Percentiles rank a stretch among this genome's conserved stretches.
Evolutionary conservation across 1,140 invertebrate genomes (phyloP).

Genomic region (Pinna nobilis): DNA sequence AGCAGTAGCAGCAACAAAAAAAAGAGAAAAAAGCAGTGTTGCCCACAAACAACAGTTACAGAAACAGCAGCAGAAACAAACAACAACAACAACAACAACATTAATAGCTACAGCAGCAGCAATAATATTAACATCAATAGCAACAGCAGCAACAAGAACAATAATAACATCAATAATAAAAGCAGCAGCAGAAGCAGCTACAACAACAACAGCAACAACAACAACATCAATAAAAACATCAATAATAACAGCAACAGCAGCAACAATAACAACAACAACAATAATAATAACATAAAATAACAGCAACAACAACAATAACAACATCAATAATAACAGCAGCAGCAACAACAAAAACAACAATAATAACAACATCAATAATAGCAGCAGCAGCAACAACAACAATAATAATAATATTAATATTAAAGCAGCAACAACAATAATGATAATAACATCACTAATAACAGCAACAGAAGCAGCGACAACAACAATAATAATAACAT

Average conservation of each 20-base stretch:
- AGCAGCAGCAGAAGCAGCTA: background rate
- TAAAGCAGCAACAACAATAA: background rate
- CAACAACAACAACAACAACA: background rate
- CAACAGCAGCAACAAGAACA: conserved; percentile 17
- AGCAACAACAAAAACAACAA: background rate
- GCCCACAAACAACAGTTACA: background rate
- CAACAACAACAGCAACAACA: background rate
- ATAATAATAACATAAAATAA: background rate
- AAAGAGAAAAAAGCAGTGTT: background rate
- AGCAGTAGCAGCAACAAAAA: background rate
- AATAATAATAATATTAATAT: background rate
- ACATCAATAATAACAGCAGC: background rate
- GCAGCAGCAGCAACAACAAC: background rate
- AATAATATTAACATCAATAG: background rate
- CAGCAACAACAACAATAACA: background rate
- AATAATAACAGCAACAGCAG: background rate
- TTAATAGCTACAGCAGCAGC: conserved; percentile 14
- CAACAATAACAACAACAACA: conserved; percentile 1
- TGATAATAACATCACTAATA: background rate
- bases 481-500: background rate
- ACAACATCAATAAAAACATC: background rate
- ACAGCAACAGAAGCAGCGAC: background rate
- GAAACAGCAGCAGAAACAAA: background rate
- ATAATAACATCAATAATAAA: background rate
- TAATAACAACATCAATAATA: background rate